phyloP scores from a whole-genome alignment of 1,140 invertebrate genomes.

The Apis laboriosa region DNA sequence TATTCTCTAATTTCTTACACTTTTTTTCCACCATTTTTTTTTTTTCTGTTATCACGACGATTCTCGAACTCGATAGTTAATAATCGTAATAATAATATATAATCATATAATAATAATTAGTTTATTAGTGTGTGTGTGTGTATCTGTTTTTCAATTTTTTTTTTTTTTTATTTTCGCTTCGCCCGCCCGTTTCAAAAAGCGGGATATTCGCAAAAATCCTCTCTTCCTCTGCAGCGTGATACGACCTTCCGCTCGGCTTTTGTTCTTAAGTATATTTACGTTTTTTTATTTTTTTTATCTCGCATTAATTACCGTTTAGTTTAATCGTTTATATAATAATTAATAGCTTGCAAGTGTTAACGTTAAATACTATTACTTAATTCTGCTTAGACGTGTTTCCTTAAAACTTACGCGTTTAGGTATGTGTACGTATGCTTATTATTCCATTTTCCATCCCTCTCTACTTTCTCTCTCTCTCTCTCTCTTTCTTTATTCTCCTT shows the following conservation, averaged over 20 bases:
- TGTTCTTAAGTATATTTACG: conserved; percentile 66
- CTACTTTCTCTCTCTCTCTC: background rate
- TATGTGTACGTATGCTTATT: conserved; percentile 78
- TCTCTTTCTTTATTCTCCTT: background rate
- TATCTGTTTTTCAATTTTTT: conserved; percentile 49
- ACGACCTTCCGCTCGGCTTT: conserved; percentile 62
- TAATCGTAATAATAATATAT: conserved; percentile 78
- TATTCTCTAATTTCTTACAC: conserved; percentile 34
- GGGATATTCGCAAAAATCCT: background rate
- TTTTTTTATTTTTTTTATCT: conserved; percentile 18
- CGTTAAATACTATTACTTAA: conserved; percentile 81
- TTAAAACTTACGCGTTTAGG: conserved; percentile 78
- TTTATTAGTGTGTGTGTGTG: conserved; percentile 73
- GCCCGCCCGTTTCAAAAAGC: background rate
- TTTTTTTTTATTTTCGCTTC: conserved; percentile 61
- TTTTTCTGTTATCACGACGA: conserved; percentile 76
- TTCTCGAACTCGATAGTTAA: conserved; percentile 78
- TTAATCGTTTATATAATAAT: conserved; percentile 80
- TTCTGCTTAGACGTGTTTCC: conserved; percentile 76
- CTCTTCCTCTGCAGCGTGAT: conserved; percentile 58
- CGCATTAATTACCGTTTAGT: conserved; percentile 42
- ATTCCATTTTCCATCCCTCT: conserved; percentile 52
- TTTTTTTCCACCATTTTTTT: conserved; percentile 11
- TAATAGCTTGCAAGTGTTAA: conserved; percentile 81
- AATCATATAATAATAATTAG: conserved; percentile 76